Base-by-base conservation (phyloP, 2,797 vertebrate species). In the Chelidonichthys spinosus region DNA sequence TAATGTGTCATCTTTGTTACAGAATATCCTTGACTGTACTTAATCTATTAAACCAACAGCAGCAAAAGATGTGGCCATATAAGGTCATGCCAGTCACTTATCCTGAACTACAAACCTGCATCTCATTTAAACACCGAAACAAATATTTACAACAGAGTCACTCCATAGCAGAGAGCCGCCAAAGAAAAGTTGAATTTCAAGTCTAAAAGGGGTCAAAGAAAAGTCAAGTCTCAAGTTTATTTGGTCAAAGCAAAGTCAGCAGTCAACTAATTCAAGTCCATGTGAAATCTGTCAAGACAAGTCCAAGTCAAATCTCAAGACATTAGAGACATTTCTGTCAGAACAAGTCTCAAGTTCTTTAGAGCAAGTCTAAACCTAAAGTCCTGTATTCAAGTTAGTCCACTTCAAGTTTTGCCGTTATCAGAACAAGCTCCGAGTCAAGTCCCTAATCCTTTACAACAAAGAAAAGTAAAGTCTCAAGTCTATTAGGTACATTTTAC, bases 41-140 rank as follows among this genome's bases (percentile, higher is more conserved):
- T 25, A 25, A 25, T 25, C 25, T 25, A 25, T 25, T 25, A 25
- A 25, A 25, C 25, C 72, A 67, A 9, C 42, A 14, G 52, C 50
- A 69, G 43, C 5, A 61, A 74, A 74, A 40, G 7, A 75, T 54
- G 63, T 72, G 61, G 56, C 81, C 81, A 62, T 68, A 76, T 71
- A 70, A 76, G 74, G 76, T 77, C 52, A 14, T 50, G 37, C 54
- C 42, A 76, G 63, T 69, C 68, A 72, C 46, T 67, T n/a, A 56
- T 36, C 39, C 63, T 42, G 56, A 78, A 58, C 67, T 47, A 74
- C 76, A 78, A 69, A 76, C 25, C 35, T 69, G 63, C 59, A 32
- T 63, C 18, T 76, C 47, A 50, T 78, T 47, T 70, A 64, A 72
- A 77, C 67, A 71, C n/a, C 7, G 42, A 66, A 82, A 60, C 63